Percentiles rank a stretch among this genome's conserved stretches.
These are phyloP conservation scores for Limnephilus auricula DNA, from an alignment of 2,888 invertebrate species.

Conservation along the genomic window DNA sequence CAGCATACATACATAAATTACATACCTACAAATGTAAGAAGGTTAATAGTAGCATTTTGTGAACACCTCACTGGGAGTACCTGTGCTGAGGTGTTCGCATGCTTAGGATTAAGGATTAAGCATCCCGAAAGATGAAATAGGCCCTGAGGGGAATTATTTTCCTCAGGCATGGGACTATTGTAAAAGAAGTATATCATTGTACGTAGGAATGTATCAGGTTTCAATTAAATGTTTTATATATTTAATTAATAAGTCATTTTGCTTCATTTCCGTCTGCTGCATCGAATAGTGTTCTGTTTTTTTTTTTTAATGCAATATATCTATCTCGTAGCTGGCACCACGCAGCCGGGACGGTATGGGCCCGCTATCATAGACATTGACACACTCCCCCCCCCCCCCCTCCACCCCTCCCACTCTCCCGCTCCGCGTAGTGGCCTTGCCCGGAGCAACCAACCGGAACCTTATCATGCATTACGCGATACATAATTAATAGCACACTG, in stretches of 20 bases:
- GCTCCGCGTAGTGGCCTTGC: slow-evolving; percentile 9
- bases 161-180: too few species aligned
- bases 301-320: background rate
- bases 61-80: too few species aligned
- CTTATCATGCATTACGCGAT: slow-evolving; percentile 25
- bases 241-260: background rate
- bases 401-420: background rate
- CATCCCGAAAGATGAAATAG: too few species aligned
- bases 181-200: too few species aligned
- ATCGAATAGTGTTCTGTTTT: background rate
- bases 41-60: too few species aligned
- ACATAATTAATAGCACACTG: background rate
- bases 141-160: too few species aligned
- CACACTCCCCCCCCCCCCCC: slow-evolving; percentile 24
- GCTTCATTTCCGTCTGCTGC: background rate
- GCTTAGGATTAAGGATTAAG: too few species aligned
- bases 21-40: too few species aligned
- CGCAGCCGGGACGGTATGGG: background rate
- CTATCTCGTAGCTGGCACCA: background rate
- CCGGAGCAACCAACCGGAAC: slow-evolving; percentile 5
- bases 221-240: background rate
- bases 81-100: too few species aligned
- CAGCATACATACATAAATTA: too few species aligned
- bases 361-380: slow-evolving; percentile 24
- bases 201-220: too few species aligned